phyloP scores from a whole-genome alignment of 2,888 invertebrate genomes.

The Leptodirus hochenwartii region DNA sequence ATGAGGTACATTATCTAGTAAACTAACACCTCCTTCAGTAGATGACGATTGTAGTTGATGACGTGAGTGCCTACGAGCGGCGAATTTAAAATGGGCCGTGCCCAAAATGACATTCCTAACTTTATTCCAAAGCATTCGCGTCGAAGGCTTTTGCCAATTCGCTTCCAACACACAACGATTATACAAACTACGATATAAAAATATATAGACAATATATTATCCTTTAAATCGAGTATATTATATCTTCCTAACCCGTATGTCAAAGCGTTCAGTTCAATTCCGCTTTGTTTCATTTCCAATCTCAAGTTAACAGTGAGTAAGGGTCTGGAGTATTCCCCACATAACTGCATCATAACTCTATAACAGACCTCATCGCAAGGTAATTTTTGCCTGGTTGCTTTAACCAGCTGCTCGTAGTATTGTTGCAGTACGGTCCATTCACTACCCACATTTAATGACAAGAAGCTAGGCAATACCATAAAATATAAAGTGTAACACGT shows the following conservation, averaged over 20 bases:
- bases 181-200: conserved; percentile 29
- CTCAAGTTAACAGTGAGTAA: conserved; percentile 83
- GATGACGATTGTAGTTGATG: conserved; percentile 30
- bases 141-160: conserved; percentile 60
- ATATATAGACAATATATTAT: too few species aligned
- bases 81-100: conserved; percentile 72
- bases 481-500: conserved; percentile 93
- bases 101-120: conserved; percentile 81
- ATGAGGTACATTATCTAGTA: conserved; percentile 16
- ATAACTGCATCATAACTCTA: conserved; percentile 94
- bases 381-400: conserved; percentile 70
- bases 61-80: conserved; percentile 37
- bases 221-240: too few species aligned
- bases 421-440: conserved; percentile 57
- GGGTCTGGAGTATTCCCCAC: conserved; percentile 86
- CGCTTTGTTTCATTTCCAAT: conserved; percentile 82
- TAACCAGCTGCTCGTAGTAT: conserved; percentile 74
- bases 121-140: conserved; percentile 83
- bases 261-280: conserved; percentile 90
- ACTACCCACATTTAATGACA: conserved; percentile 48
- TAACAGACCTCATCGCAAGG: conserved; percentile 96
- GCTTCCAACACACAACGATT: conserved; percentile 80
- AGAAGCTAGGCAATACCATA: conserved; percentile 81
- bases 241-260: conserved; percentile 62
- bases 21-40: conserved; percentile 25